Percentiles rank a stretch among this genome's conserved stretches.
Conservation (phyloP, 2,888 invertebrate genomes). For the Microdon myrmicae region DNA sequence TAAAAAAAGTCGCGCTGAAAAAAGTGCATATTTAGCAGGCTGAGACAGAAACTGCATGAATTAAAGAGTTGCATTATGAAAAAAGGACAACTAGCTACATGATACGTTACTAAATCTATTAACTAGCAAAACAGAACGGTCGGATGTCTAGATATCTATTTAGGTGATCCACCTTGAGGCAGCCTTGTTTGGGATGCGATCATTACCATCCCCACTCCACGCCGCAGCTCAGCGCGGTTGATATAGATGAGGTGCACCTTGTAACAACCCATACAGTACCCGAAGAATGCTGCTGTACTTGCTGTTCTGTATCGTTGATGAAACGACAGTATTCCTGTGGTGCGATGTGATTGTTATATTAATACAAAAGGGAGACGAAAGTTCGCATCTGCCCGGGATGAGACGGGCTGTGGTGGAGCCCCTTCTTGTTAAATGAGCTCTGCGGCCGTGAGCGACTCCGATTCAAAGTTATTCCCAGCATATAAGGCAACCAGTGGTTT, state of each 20-base stretch:
- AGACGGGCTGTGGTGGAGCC: slow-evolving; percentile 7
- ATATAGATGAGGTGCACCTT: slow-evolving; percentile 29
- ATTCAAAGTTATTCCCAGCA: slow-evolving; percentile 46
- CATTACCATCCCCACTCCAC: slow-evolving; percentile 38
- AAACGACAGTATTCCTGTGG: slow-evolving; percentile 38
- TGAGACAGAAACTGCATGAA: slow-evolving; percentile 6
- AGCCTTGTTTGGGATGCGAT: slow-evolving; percentile 40
- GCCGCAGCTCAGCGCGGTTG: slow-evolving; percentile 12
- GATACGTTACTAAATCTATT: slow-evolving; percentile 50
- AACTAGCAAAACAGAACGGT: slow-evolving; percentile 48
- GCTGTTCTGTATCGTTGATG: slow-evolving; percentile 19
- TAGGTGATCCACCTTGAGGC: slow-evolving; percentile 51
- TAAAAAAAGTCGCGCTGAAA: slow-evolving; percentile 53
- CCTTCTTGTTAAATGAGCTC: slow-evolving; percentile 30
- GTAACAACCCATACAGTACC: slow-evolving; percentile 48
- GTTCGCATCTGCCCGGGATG: too few relatives aligned
- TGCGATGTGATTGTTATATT: slow-evolving; percentile 51
- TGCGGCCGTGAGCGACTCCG: slow-evolving; percentile 23
- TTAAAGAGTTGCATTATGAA: too few relatives aligned
- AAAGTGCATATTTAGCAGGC: slow-evolving; percentile 54
- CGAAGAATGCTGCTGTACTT: slow-evolving; percentile 35
- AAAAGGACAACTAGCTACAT: slow-evolving; percentile 26
- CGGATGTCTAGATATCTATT: slow-evolving; percentile 51
- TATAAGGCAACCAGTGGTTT: slow-evolving; percentile 36
- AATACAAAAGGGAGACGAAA: too few relatives aligned